Conservation (phyloP, 2,113 vertebrate species). For the Hucho hucho region DNA sequence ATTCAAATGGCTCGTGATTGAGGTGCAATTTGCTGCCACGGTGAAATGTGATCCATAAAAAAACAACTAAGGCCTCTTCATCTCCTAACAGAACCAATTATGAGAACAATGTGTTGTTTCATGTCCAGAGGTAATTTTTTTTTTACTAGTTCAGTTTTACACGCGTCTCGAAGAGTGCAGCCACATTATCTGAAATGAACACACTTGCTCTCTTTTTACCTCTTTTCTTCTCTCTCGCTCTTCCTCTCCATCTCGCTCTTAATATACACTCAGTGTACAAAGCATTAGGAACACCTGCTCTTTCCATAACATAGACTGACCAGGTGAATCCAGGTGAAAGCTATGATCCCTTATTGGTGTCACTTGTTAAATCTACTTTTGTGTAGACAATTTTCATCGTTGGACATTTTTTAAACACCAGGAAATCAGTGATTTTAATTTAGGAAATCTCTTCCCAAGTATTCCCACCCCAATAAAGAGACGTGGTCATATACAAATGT, state of each 20-base stretch:
- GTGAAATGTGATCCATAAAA: conserved; percentile 16
- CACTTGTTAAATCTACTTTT: too few relatives aligned
- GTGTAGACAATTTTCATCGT: too few relatives aligned
- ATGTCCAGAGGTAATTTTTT: not conserved
- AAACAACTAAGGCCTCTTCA: not conserved
- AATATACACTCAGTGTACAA: too few relatives aligned
- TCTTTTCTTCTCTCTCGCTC: not conserved
- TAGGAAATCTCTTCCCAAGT: too few relatives aligned
- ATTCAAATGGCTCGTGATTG: conserved; percentile 3
- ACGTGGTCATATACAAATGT: too few relatives aligned
- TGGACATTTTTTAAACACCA: too few relatives aligned
- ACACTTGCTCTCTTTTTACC: not conserved
- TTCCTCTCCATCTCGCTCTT: not conserved
- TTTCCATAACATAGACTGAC: too few relatives aligned
- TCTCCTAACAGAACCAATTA: conserved; percentile 3
- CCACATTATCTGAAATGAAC: not conserved
- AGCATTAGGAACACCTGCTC: too few relatives aligned
- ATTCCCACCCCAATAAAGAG: too few relatives aligned
- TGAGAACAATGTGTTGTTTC: not conserved
- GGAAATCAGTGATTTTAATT: too few relatives aligned
- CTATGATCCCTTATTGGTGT: too few relatives aligned
- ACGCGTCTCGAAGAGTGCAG: not conserved
- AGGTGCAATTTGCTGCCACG: conserved; percentile 12
- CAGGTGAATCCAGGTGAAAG: too few relatives aligned
- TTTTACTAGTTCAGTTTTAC: not conserved